Percentiles rank a stretch among this genome's conserved stretches.
Evolutionary conservation across 2,888 invertebrate species (phyloP).

Genomic region (Heliconius sara): DNA sequence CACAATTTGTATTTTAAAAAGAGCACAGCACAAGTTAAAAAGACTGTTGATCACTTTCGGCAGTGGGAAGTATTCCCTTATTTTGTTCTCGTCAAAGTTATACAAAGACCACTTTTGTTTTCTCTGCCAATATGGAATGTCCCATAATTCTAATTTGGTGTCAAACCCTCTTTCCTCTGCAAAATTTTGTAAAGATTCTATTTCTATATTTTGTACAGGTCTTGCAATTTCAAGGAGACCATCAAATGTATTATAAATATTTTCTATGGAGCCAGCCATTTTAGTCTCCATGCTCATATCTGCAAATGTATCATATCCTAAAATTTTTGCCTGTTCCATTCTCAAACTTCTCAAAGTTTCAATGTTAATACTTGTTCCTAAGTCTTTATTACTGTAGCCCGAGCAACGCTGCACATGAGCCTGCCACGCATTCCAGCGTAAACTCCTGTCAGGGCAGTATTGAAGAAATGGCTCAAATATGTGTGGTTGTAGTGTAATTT

Average conservation of each 20-base stretch:
- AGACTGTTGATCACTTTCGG: conserved; percentile 91
- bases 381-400: conserved; percentile 83
- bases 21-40: conserved; percentile 88
- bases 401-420: conserved; percentile 89
- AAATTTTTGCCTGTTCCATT: conserved; percentile 87
- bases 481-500: conserved; percentile 88
- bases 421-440: conserved; percentile 94
- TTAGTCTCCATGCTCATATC: conserved; percentile 97
- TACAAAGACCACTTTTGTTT: conserved; percentile 88
- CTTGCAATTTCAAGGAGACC: conserved; percentile 87
- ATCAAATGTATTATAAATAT: conserved; percentile 88
- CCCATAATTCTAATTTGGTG: conserved; percentile 89
- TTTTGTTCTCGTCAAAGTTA: conserved; percentile 87
- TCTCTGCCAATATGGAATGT: conserved; percentile 94
- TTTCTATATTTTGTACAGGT: conserved; percentile 90
- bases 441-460: conserved; percentile 90
- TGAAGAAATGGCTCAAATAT: conserved; percentile 91
- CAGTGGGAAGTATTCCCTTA: conserved; percentile 92
- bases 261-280: conserved; percentile 92
- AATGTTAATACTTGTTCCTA: conserved; percentile 89
- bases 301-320: conserved; percentile 91
- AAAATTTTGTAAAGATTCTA: conserved; percentile 88
- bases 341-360: conserved; percentile 90
- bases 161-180: conserved; percentile 89
- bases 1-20: conserved; percentile 91